Percentiles rank a stretch among this genome's conserved stretches.
Conservation (phyloP, 2,113 vertebrate genomes). For the Campylomormyrus tamandua region DNA sequence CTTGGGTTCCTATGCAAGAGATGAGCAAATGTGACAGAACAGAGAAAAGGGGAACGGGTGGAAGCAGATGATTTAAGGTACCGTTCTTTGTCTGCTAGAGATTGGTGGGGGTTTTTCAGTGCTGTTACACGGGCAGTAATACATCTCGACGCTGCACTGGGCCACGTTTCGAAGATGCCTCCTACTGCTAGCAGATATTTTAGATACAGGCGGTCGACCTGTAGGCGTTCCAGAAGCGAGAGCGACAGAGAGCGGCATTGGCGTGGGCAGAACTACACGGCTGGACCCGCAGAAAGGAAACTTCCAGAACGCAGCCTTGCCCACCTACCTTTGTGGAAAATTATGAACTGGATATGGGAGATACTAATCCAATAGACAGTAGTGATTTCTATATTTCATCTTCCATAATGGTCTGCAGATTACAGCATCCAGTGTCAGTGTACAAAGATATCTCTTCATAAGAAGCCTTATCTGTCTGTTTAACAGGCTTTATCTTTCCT, state of each 20-base stretch:
- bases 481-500: background rate
- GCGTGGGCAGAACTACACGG: background rate
- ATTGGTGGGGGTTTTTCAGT: background rate
- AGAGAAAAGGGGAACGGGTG: background rate
- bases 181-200: constrained; percentile 4
- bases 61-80: background rate
- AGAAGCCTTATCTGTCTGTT: background rate
- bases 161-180: background rate
- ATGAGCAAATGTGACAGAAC: background rate
- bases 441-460: background rate
- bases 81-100: background rate
- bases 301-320: background rate
- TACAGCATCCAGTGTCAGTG: background rate
- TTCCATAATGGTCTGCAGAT: background rate
- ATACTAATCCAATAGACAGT: background rate
- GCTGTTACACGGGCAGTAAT: background rate
- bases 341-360: background rate
- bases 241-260: background rate
- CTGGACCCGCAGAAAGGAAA: background rate
- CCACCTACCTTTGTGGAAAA: constrained; percentile 6
- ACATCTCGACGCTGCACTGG: background rate
- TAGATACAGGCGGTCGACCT: background rate
- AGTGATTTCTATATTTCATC: background rate
- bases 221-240: background rate
- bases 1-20: background rate